These are phyloP conservation scores for Macropis europaea DNA, from an alignment of 2,888 invertebrate species.

Conservation along the genomic window DNA sequence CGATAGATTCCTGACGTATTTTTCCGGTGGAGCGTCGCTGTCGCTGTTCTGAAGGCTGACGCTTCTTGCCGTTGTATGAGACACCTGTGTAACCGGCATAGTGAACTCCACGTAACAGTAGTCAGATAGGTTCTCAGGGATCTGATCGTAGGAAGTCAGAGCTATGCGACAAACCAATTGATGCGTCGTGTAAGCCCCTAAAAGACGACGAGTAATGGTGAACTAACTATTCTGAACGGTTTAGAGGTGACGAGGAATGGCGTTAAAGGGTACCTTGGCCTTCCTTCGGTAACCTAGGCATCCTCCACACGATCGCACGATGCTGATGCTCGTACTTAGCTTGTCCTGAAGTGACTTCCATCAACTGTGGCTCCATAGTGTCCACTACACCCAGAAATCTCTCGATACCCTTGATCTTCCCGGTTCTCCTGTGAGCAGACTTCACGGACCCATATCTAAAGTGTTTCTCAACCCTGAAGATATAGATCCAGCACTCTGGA, in stretches of 20 bases:
- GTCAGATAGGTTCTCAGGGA: conserved; percentile 95
- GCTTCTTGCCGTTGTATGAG: conserved; percentile 97
- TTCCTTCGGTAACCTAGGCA: conserved; percentile 97
- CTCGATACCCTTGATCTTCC: conserved; percentile 96
- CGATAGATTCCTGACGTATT: conserved; percentile 97
- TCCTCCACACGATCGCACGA: conserved; percentile 98
- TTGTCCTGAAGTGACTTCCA: conserved; percentile 97
- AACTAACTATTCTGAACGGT: background rate
- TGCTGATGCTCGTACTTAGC: conserved; percentile 99
- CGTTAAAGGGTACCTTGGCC: conserved; percentile 91
- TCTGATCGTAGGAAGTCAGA: conserved; percentile 97
- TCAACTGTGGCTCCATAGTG: conserved; percentile 93
- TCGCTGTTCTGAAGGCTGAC: conserved; percentile 93
- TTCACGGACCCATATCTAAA: conserved; percentile 84
- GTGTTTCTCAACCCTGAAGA: conserved; percentile 98
- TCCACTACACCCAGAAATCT: conserved; percentile 95
- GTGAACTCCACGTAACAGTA: conserved; percentile 97
- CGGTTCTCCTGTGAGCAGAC: conserved; percentile 84
- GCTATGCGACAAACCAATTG: conserved; percentile 96
- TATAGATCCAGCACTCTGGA: conserved; percentile 99
- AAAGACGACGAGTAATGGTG: conserved; percentile 51
- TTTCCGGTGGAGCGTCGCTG: conserved; percentile 95
- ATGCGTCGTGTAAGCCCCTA: conserved; percentile 99
- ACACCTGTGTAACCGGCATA: conserved; percentile 98
- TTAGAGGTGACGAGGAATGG: background rate